Conservation (phyloP, 2,113 vertebrate species). For the Poeciliopsis retropinna region DNA sequence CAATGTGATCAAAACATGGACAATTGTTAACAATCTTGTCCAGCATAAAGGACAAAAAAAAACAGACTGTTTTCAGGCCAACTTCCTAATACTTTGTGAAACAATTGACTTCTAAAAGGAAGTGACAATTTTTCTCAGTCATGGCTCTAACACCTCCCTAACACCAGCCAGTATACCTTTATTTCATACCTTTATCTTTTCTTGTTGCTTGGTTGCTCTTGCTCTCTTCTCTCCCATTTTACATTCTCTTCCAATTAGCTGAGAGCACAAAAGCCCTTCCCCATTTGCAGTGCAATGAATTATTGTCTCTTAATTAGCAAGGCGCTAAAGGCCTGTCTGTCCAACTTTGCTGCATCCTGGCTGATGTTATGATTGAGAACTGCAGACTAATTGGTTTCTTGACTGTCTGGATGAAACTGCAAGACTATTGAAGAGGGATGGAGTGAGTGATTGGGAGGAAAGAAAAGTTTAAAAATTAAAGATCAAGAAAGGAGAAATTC, state of each 20-base stretch:
- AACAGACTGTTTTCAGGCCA: conserved; percentile 10
- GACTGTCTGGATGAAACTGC: conserved; percentile 57
- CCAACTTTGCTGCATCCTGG: conserved; percentile 71
- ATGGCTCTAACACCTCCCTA: conserved; percentile 34
- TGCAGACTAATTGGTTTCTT: conserved; percentile 76
- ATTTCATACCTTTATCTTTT: conserved; percentile 68
- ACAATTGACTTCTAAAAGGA: conserved; percentile 19
- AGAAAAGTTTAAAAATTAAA: conserved; percentile 15
- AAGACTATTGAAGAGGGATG: conserved; percentile 43
- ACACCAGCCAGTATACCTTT: conserved; percentile 43
- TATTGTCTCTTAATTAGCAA: conserved; percentile 74
- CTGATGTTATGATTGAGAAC: conserved; percentile 73
- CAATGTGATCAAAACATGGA: not conserved
- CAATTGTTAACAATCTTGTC: not conserved
- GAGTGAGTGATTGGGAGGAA: conserved; percentile 41
- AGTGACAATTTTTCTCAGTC: conserved; percentile 35
- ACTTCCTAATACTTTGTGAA: not conserved
- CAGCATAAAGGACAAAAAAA: not conserved
- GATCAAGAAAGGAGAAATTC: conserved; percentile 5
- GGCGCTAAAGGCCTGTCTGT: conserved; percentile 65
- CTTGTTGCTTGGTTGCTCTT: conserved; percentile 54
- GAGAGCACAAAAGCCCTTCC: conserved; percentile 72
- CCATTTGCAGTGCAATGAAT: conserved; percentile 74
- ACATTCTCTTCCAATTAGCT: conserved; percentile 67
- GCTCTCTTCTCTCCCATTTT: conserved; percentile 51